Conservation (phyloP, 2,888 invertebrate species). For the Eupelmus urozonus region DNA sequence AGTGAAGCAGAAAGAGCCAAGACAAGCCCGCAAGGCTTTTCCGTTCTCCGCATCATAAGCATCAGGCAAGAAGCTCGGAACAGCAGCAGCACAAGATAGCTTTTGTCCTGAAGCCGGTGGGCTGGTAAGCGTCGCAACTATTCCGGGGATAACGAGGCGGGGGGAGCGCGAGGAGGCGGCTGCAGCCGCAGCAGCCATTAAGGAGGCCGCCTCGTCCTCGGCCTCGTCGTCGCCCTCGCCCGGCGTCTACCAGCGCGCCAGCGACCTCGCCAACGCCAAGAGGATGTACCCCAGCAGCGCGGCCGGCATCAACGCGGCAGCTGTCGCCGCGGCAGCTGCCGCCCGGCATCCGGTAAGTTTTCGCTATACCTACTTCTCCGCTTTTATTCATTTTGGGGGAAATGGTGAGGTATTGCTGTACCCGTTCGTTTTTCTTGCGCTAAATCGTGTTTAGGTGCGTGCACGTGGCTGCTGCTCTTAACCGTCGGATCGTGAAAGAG, state of each 20-base stretch:
- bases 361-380: background rate
- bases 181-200: no score
- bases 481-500: constrained; percentile 15
- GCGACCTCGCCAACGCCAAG: constrained; percentile 23
- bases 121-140: constrained; percentile 44
- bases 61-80: background rate
- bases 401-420: no score
- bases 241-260: constrained; percentile 24
- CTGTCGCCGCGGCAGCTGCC: constrained; percentile 76
- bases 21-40: no score
- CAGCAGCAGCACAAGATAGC: no score
- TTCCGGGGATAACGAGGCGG: constrained; percentile 55
- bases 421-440: background rate
- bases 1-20: constrained; percentile 28
- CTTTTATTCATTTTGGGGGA: no score
- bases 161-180: constrained; percentile 54
- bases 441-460: background rate
- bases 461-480: background rate
- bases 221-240: constrained; percentile 42
- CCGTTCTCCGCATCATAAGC: no score
- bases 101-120: background rate
- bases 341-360: constrained; percentile 75
- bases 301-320: constrained; percentile 76
- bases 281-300: constrained; percentile 74
- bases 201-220: constrained; percentile 33